Evolutionary conservation across 2,113 vertebrate species (phyloP), one percentile per base, ranked within the genome.

Genomic region (Pithys albifrons): DNA sequence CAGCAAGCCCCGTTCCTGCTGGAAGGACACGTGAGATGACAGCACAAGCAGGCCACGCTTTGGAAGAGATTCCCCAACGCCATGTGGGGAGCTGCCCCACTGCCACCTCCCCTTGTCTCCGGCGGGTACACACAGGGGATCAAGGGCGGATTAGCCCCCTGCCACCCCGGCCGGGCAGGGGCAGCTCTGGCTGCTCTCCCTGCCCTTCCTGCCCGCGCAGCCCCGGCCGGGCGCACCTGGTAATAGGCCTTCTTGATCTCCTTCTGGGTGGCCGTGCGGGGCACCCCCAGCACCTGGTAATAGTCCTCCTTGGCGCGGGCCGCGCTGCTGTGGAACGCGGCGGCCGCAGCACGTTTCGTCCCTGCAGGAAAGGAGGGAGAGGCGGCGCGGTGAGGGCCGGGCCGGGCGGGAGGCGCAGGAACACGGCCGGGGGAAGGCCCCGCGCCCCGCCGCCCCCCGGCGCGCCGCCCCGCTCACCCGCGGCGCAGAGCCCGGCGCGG

Each of bases 201-300:
- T 41, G 41, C 41, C 41, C 41, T 13, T 10, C 12, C 12, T 41
- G 41, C 25, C 51, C 51, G 27, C 51, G 51, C 52, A 29, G 51
- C 25, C 25, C 51, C 33, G 12, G 59, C 28, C 5, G 25, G 12
- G 77, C 98, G 91, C 87, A 99, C 99, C 99, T 99, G 99, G 94
- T 99, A 99, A 96, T 99, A 99, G 7, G 99, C 99, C 96, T 99
- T 99, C 97, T 99, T 99, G 95, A 99, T 99, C 88, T 99, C 99
- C 94, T 99, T 99, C 97, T 99, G 99, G 43, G 97, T 98, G 72
- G 99, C 98, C 20, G 95, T 97, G 78, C 98, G 98, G 54, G 99
- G 98, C 12, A 99, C 98, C 66, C 98, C 99, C 81, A 99, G 93
- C 71, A 99, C 95, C 97, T 99, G 98, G 97, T 99, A 99, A 93